Evolutionary conservation across 1,140 invertebrate genomes (phyloP).

Genomic region (Drosophila nebulosa): DNA sequence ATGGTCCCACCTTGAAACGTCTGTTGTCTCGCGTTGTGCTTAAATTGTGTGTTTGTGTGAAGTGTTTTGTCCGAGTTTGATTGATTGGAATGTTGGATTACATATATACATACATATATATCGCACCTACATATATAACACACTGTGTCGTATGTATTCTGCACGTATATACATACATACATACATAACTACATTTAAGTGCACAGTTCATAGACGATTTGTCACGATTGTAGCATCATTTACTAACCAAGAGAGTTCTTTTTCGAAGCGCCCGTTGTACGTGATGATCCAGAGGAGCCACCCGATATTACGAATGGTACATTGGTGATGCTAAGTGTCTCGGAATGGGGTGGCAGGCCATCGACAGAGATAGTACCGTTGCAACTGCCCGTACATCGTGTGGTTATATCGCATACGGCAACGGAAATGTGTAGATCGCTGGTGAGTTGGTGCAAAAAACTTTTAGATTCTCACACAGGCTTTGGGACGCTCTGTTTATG

Average conservation of each 20-base stretch:
- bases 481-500: neutral
- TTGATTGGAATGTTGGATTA: conserved; percentile 44
- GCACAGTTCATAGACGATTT: neutral
- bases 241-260: neutral
- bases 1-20: neutral
- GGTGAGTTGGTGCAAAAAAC: conserved; percentile 59
- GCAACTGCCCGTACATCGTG: conserved; percentile 81
- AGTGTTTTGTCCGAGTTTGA: conserved; percentile 32
- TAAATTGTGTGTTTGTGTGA: neutral
- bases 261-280: conserved; percentile 20
- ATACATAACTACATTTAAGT: neutral
- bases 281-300: neutral
- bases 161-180: neutral
- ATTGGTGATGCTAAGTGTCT: conserved; percentile 34
- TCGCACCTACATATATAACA: neutral
- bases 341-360: conserved; percentile 84
- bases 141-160: neutral
- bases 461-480: neutral
- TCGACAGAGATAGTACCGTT: conserved; percentile 75
- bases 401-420: conserved; percentile 83
- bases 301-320: neutral
- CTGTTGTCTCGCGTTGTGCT: neutral
- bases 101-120: too few species aligned
- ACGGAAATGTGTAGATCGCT: conserved; percentile 81
- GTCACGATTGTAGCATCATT: neutral